Conservation (phyloP, 2,113 vertebrate species). For the Crotalus horridus region DNA sequence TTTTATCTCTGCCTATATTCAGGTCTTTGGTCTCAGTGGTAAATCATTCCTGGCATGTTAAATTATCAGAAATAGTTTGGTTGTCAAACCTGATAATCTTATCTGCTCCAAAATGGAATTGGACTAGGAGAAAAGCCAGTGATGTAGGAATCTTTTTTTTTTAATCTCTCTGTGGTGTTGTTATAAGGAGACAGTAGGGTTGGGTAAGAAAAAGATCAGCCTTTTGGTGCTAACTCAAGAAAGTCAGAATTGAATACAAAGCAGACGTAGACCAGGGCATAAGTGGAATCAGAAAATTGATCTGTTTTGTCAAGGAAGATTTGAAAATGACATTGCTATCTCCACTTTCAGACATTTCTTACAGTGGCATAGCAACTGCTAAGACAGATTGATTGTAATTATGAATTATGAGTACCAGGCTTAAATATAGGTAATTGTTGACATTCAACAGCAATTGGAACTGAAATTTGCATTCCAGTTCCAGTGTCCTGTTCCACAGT, state of each 20-base stretch:
- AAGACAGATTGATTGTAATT: background rate
- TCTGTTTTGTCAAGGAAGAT: background rate
- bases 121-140: background rate
- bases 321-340: background rate
- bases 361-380: background rate
- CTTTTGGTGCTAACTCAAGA: too few species aligned
- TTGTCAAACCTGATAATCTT: background rate
- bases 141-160: background rate
- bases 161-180: background rate
- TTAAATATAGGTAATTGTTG: too few species aligned
- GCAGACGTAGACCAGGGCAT: background rate
- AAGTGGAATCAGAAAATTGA: background rate
- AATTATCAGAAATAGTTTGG: background rate
- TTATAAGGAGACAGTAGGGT: background rate
- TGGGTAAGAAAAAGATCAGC: background rate
- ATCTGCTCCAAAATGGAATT: background rate
- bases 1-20: background rate
- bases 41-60: background rate
- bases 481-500: too few species aligned
- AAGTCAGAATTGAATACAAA: background rate
- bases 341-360: background rate
- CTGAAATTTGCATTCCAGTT: too few species aligned
- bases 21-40: background rate
- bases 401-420: too few species aligned
- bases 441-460: too few species aligned